phyloP scores from a whole-genome alignment of 2,888 invertebrate species.

The Eueremaeus valkanovi region DNA sequence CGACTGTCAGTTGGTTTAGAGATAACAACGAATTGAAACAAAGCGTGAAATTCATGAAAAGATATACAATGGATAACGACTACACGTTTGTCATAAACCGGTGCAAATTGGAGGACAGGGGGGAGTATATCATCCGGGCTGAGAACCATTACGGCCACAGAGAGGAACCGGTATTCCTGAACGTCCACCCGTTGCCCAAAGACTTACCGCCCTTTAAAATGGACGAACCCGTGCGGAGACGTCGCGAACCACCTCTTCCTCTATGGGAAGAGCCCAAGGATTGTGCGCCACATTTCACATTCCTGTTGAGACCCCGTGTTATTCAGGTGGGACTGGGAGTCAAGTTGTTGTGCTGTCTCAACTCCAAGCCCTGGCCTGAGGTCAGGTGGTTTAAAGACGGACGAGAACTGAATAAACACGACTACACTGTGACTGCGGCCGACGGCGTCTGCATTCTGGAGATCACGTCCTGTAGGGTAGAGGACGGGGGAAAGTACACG shows the following conservation, averaged over 20 bases:
- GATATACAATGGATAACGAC: conserved; percentile 90
- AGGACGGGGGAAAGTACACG: conserved; percentile 92
- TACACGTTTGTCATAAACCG: conserved; percentile 97
- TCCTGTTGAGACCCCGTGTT: conserved; percentile 95
- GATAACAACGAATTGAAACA: conserved; percentile 89
- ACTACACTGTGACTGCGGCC: conserved; percentile 82
- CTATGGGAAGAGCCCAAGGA: conserved; percentile 91
- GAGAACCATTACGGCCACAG: conserved; percentile 94
- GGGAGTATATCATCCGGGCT: conserved; percentile 93
- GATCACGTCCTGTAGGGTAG: conserved; percentile 86
- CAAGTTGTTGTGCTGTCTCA: conserved; percentile 93
- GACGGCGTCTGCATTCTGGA: conserved; percentile 97
- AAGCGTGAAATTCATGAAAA: conserved; percentile 98
- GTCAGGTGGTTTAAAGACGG: conserved; percentile 81
- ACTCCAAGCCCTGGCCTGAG: conserved; percentile 88
- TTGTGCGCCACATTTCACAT: conserved; percentile 92
- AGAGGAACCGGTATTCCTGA: conserved; percentile 93
- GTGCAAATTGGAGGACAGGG: conserved; percentile 88
- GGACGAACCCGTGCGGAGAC: conserved; percentile 45
- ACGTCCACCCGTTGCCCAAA: conserved; percentile 76
- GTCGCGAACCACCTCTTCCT: conserved; percentile 34
- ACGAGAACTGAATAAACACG: conserved; percentile 80
- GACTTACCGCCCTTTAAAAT: conserved; percentile 60
- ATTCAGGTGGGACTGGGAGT: conserved; percentile 91
- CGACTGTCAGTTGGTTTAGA: conserved; percentile 91